Evolutionary conservation across 2,113 vertebrate genomes (phyloP).

Genomic region (Hypanus sabinus): DNA sequence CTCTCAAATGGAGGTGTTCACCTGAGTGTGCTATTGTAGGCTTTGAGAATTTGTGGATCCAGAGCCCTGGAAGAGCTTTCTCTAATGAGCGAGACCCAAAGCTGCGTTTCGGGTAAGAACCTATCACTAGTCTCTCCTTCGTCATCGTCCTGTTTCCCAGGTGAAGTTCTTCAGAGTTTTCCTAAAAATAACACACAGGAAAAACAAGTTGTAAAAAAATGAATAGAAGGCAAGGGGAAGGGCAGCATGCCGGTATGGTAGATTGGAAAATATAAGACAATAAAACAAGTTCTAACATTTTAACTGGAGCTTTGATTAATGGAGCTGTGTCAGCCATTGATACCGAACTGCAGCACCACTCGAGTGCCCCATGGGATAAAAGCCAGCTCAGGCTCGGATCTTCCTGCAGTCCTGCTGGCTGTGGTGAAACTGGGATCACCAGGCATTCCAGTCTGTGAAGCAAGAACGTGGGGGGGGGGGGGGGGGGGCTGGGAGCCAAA

Average conservation of each 20-base stretch:
- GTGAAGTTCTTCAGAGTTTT: background rate
- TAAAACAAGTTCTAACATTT: slow-evolving; percentile 13
- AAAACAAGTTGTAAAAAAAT: background rate
- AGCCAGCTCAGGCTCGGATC: slow-evolving; percentile 51
- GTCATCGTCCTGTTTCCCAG: background rate
- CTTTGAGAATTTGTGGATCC: background rate
- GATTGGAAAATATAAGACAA: background rate
- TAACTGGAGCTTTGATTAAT: background rate
- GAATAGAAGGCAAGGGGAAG: background rate
- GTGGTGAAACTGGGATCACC: slow-evolving; percentile 45
- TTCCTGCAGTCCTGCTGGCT: slow-evolving; percentile 56
- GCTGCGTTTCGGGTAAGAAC: background rate
- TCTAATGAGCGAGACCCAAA: no score
- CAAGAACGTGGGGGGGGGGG: slow-evolving; percentile 38
- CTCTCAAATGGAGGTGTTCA: background rate
- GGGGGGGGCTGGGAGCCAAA: slow-evolving; percentile 27
- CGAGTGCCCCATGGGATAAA: slow-evolving; percentile 32
- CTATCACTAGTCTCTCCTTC: background rate
- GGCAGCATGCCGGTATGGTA: background rate
- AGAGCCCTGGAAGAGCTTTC: background rate
- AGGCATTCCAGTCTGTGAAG: slow-evolving; percentile 46
- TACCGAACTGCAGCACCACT: slow-evolving; percentile 22
- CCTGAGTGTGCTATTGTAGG: background rate
- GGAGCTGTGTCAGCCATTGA: slow-evolving; percentile 43
- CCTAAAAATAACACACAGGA: background rate